Evolutionary conservation across 2,797 vertebrate genomes (phyloP).

Genomic region (Dicrostonyx torquatus): DNA sequence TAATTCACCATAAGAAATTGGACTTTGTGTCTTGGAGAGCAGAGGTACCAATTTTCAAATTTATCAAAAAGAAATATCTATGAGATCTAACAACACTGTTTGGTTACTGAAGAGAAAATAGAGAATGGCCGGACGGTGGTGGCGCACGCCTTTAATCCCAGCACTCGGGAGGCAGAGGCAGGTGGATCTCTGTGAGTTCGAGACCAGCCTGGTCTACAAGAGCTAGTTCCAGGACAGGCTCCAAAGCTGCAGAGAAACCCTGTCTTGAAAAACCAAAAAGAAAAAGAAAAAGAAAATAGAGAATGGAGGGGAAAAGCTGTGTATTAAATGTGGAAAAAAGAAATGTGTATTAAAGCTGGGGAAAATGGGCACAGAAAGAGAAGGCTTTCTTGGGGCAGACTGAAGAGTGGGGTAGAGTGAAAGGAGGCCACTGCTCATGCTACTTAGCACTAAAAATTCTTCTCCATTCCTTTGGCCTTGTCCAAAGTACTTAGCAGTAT

Average conservation of each 20-base stretch:
- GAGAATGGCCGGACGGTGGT: too few relatives aligned
- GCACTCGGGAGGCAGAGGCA: too few relatives aligned
- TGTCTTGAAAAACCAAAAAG: too few relatives aligned
- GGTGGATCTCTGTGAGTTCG: too few relatives aligned
- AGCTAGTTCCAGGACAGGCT: too few relatives aligned
- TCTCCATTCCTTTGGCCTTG: not conserved
- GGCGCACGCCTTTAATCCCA: too few relatives aligned
- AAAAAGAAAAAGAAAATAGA: too few relatives aligned
- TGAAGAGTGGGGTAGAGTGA: not conserved
- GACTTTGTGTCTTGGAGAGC: not conserved
- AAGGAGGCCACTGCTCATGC: not conserved
- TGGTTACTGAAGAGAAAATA: not conserved
- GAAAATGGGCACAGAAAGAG: not conserved
- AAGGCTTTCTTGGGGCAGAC: not conserved
- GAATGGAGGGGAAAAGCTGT: too few relatives aligned
- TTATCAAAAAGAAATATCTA: not conserved
- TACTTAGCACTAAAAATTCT: not conserved
- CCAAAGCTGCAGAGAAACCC: too few relatives aligned
- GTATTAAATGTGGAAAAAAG: too few relatives aligned
- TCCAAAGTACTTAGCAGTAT: not conserved
- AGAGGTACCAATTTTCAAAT: not conserved
- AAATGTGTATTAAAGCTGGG: not conserved
- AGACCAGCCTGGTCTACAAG: too few relatives aligned
- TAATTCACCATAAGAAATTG: not conserved
- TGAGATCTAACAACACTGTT: not conserved